Conservation (phyloP, 2,113 vertebrate species). For the Cichladusa arquata region DNA sequence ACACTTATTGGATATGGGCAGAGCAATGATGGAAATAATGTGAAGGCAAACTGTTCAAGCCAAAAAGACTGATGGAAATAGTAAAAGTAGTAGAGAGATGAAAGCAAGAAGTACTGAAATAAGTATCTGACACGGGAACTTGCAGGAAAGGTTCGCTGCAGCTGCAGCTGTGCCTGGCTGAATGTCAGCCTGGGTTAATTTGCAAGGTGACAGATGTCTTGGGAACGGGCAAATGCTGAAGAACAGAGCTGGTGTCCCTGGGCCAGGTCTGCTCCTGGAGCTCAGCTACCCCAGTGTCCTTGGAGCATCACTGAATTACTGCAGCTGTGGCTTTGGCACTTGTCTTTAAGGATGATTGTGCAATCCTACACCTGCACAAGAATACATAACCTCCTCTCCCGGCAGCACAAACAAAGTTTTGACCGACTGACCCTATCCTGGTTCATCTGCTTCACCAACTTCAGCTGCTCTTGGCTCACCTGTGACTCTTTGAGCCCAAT, state of each 20-base stretch:
- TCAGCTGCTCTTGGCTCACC: neutral
- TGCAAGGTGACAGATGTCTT: neutral
- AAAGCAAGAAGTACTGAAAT: neutral
- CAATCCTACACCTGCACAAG: neutral
- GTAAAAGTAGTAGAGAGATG: neutral
- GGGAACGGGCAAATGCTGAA: neutral
- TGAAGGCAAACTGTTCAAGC: neutral
- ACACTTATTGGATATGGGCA: fast-evolving
- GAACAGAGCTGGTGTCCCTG: neutral
- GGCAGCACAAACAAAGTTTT: neutral
- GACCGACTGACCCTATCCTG: neutral
- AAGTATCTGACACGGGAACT: neutral
- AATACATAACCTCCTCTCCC: neutral
- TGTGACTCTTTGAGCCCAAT: neutral
- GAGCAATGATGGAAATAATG: neutral
- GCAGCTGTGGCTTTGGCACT: neutral
- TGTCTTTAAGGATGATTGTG: neutral
- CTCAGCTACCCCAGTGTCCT: neutral
- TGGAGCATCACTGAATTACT: neutral
- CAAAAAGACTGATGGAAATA: neutral
- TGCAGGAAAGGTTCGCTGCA: neutral
- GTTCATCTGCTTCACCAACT: neutral
- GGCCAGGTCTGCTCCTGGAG: neutral
- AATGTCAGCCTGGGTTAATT: slow-evolving; percentile 16
- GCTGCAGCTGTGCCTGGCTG: neutral